Evolutionary conservation across 2,888 invertebrate genomes (phyloP).

Genomic region (Eupithecia dodoneata): DNA sequence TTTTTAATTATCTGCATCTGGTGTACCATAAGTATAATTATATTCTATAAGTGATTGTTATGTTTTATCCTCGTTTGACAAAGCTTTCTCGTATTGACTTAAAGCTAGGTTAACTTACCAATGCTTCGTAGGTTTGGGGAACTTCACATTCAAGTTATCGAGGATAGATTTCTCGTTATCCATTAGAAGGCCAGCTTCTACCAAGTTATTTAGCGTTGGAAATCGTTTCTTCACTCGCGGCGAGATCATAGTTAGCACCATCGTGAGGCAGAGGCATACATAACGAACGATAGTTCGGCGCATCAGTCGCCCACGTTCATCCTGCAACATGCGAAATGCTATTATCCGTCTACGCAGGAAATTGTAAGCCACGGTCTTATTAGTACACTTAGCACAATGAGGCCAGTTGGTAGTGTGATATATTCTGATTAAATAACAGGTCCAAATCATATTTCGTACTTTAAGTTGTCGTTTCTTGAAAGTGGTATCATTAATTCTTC

Average conservation of each 20-base stretch:
- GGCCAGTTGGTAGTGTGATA: neutral
- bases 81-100: neutral
- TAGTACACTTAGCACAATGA: neutral
- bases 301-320: slow-evolving; percentile 92
- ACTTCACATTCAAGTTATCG: slow-evolving; percentile 90
- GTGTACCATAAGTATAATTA: no score
- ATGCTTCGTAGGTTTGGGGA: slow-evolving; percentile 93
- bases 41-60: no score
- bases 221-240: slow-evolving; percentile 95
- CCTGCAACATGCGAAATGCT: slow-evolving; percentile 70
- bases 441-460: neutral
- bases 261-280: slow-evolving; percentile 93
- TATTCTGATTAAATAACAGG: neutral
- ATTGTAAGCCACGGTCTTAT: neutral
- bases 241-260: slow-evolving; percentile 94
- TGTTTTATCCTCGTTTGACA: neutral
- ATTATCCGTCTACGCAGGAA: slow-evolving; percentile 30
- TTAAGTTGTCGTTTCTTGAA: neutral
- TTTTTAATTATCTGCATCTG: no score
- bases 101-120: slow-evolving; percentile 81
- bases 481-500: neutral
- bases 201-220: slow-evolving; percentile 91
- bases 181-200: slow-evolving; percentile 92
- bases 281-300: slow-evolving; percentile 92
- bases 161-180: slow-evolving; percentile 93